Conservation (phyloP, 2,888 invertebrate genomes). For the Melinaea menophilus region DNA sequence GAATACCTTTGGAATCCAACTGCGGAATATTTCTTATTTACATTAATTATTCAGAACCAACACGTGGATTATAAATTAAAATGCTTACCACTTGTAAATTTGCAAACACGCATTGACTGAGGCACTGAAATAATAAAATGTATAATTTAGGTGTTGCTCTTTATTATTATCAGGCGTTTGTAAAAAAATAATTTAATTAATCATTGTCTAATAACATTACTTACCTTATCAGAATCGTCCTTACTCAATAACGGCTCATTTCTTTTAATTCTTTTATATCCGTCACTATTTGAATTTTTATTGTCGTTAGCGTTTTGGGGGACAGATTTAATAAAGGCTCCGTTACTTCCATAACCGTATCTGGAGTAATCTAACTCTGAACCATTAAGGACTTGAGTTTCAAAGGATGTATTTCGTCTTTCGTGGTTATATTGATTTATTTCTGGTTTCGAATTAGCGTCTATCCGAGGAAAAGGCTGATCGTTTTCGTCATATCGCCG, state of each 20-base stretch:
- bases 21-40: constrained; percentile 31
- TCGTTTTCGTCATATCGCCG: constrained; percentile 40
- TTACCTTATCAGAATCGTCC: constrained; percentile 56
- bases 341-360: constrained; percentile 40
- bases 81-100: constrained; percentile 70
- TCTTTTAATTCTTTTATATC: constrained; percentile 45
- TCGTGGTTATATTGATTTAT: constrained; percentile 53
- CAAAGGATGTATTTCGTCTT: constrained; percentile 43
- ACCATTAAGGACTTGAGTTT: constrained; percentile 52
- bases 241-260: constrained; percentile 52
- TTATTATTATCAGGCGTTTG: background rate
- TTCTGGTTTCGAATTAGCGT: constrained; percentile 44
- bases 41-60: background rate
- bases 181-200: too few species aligned
- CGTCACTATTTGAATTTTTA: constrained; percentile 22
- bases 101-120: constrained; percentile 73
- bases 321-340: constrained; percentile 42
- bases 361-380: constrained; percentile 52
- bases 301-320: constrained; percentile 32
- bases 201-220: background rate
- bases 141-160: background rate
- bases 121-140: constrained; percentile 57
- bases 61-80: constrained; percentile 11
- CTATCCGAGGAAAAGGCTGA: constrained; percentile 45
- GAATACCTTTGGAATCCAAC: constrained; percentile 69